phyloP scores from a whole-genome alignment of 2,888 invertebrate species.

The Nymphalis c-album region DNA sequence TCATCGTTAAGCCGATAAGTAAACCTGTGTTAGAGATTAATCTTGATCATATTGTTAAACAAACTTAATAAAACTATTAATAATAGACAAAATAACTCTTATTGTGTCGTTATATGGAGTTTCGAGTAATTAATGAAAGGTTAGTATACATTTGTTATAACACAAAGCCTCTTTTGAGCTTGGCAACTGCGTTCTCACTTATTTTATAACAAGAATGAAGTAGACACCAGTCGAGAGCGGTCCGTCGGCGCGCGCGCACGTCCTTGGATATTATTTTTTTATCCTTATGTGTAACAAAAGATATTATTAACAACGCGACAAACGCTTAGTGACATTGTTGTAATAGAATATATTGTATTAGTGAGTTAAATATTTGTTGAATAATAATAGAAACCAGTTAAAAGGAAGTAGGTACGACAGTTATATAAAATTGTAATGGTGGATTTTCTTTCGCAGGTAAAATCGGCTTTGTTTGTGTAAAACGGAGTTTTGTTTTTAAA shows the following conservation, averaged over 20 bases:
- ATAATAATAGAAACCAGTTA: slow-evolving; percentile 50
- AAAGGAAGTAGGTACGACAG: slow-evolving; percentile 62
- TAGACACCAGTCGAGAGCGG: slow-evolving; percentile 51
- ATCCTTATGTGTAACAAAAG: slow-evolving; percentile 21
- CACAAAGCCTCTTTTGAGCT: slow-evolving; percentile 53
- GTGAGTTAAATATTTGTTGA: slow-evolving; percentile 21
- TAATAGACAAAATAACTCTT: slow-evolving; percentile 27
- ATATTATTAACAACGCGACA: slow-evolving; percentile 41
- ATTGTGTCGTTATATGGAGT: slow-evolving; percentile 25
- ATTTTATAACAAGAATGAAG: slow-evolving; percentile 28
- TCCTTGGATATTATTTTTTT: slow-evolving; percentile 17
- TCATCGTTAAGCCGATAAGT: slow-evolving; percentile 53
- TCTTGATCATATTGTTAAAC: slow-evolving; percentile 48
- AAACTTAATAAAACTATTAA: slow-evolving; percentile 14
- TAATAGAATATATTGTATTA: slow-evolving; percentile 5
- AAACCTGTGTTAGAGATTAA: slow-evolving; percentile 59
- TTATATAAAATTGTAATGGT: slow-evolving; percentile 65
- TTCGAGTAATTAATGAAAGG: slow-evolving; percentile 3
- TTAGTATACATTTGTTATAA: slow-evolving; percentile 34
- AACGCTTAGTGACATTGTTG: slow-evolving; percentile 7
- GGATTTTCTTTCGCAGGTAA: slow-evolving; percentile 63
- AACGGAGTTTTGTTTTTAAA: slow-evolving; percentile 50
- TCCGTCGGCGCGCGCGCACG: slow-evolving; percentile 50
- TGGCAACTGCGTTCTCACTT: slow-evolving; percentile 51
- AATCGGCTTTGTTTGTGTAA: slow-evolving; percentile 53